phyloP scores from a whole-genome alignment of 2,888 invertebrate species.

The Stenchaetothrips biformis region DNA sequence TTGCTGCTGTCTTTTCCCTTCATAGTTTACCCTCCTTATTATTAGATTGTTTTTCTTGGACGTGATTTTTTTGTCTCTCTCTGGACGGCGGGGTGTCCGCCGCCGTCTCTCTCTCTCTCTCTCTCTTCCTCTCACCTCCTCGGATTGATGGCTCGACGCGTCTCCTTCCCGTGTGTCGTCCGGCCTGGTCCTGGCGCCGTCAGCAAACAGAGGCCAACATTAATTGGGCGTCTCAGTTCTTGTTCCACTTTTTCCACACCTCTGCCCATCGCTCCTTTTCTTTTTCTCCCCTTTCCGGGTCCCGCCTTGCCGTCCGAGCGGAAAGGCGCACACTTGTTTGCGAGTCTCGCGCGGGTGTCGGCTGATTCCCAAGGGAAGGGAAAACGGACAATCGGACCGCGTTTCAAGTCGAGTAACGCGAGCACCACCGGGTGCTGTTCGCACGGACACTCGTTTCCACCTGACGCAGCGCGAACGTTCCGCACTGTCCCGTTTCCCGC shows the following conservation, averaged over 20 bases:
- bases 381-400: too few relatives aligned
- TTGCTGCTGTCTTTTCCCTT: neutral
- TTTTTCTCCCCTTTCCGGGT: neutral
- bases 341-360: neutral
- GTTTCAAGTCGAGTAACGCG: too few relatives aligned
- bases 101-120: neutral
- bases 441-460: too few relatives aligned
- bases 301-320: neutral
- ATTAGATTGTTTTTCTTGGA: slow-evolving; percentile 14
- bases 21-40: slow-evolving; percentile 24
- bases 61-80: neutral
- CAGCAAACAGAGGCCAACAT: slow-evolving; percentile 9
- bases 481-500: too few relatives aligned
- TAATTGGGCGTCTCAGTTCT: slow-evolving; percentile 7
- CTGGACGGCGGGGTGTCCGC: neutral
- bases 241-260: neutral
- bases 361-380: neutral
- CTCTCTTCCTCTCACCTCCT: too few relatives aligned
- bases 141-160: too few relatives aligned
- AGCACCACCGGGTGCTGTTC: too few relatives aligned
- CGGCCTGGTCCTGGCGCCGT: neutral
- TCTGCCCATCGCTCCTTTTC: neutral
- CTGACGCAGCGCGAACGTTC: too few relatives aligned
- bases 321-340: too few relatives aligned
- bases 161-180: neutral